Evolutionary conservation across 1,140 invertebrate species (phyloP), one percentile per base, ranked within the genome.

Genomic region (Neotoxoptera formosana): DNA sequence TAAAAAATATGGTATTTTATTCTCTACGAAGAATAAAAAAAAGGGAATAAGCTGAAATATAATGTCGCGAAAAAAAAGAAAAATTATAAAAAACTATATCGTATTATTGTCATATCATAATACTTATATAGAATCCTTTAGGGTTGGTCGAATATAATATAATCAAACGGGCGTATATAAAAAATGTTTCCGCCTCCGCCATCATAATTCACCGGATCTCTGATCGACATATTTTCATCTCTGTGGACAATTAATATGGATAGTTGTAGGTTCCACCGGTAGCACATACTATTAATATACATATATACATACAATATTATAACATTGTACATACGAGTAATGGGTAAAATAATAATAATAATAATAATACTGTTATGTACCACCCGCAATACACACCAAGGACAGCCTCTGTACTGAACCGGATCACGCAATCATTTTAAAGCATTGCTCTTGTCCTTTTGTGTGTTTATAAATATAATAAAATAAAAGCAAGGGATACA

Each of bases 381-480:
- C 86, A 87, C 47, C 47, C 47, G 86, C 47, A 30, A 87, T 47
- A 87, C n/a, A 87, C n/a, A 76, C 47, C 86, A 87, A 87, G 86
- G 86, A 87, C 86, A 87, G 86, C 47, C 8, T 87, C 86, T 87
- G 86, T 45, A 87, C 86, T 48, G 45, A 87, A 87, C 86, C 86
- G 47, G 47, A 87, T 87, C 86, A 48, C 30, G 86, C 86, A 87
- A 87, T 87, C 86, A 87, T 87, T 87, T 87, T 51, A 2, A 48
- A 34, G 47, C 30, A n/a, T 87, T 87, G 25, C 47, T 87, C 86
- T 48, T n/a, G n/a, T 84, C 21, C 83, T 41, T 84, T 84, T 84
- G 83, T 84, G 23, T 87, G 86, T 87, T 87, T 87, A 87, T 87
- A n/a, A 76, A 76, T 48, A 87, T 87, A 87, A 87, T 87, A 87